Evolutionary conservation across 2,888 invertebrate species (phyloP).

Genomic region (Ophraella communa): DNA sequence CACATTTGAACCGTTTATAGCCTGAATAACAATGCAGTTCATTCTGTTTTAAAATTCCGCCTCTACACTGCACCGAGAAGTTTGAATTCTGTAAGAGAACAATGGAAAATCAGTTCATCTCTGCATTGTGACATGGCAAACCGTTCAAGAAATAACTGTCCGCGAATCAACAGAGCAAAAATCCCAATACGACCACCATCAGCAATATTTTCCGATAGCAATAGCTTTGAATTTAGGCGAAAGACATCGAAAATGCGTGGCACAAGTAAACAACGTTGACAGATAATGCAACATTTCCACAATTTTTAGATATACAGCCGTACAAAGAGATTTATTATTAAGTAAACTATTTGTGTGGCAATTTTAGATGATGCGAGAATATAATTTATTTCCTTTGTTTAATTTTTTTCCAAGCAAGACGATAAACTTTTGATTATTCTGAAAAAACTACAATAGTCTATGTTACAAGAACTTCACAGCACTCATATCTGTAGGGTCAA

Average conservation of each 20-base stretch:
- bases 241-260: conserved; percentile 30
- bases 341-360: too few relatives aligned
- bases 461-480: too few relatives aligned
- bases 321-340: too few relatives aligned
- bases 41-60: conserved; percentile 19
- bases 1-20: neutral
- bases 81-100: conserved; percentile 14
- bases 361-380: too few relatives aligned
- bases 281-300: neutral
- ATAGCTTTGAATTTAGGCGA: conserved; percentile 26
- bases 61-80: neutral
- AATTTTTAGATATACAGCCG: conserved; percentile 7
- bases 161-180: conserved; percentile 30
- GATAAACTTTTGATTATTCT: too few relatives aligned
- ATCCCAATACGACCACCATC: conserved; percentile 22
- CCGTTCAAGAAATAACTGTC: conserved; percentile 23
- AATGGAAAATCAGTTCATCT: conserved; percentile 28
- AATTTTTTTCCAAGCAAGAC: too few relatives aligned
- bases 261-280: conserved; percentile 22
- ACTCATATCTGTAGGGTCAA: too few relatives aligned
- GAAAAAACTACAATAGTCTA: too few relatives aligned
- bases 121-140: conserved; percentile 4
- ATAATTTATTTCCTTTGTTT: too few relatives aligned
- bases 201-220: conserved; percentile 29
- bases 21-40: conserved; percentile 1